These are phyloP conservation scores for Coracias cyanogaster DNA, from an alignment of 2,797 vertebrate species.

Conservation along the genomic window DNA sequence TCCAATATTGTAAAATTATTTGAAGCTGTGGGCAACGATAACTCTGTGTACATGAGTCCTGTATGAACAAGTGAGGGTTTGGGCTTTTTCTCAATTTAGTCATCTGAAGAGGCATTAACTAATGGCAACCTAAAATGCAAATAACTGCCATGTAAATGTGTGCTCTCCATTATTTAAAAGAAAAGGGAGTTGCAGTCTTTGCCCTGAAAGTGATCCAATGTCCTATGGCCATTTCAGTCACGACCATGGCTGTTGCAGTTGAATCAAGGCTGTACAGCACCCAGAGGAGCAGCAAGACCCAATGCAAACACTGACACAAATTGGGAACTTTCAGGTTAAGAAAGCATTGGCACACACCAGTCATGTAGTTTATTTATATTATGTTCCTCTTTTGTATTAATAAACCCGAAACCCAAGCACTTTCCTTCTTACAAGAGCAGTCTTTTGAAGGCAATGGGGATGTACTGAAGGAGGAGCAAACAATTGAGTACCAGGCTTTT, in stretches of 20 bases:
- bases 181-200: not conserved
- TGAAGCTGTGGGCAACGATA: fast-evolving
- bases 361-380: slow-evolving; percentile 52
- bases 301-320: not conserved
- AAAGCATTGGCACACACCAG: not conserved
- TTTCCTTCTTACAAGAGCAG: slow-evolving; percentile 21
- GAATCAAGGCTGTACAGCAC: not conserved
- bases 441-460: slow-evolving; percentile 4
- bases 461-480: not conserved
- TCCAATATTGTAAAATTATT: not conserved
- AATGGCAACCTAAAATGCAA: not conserved
- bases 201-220: not conserved
- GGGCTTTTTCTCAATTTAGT: not conserved
- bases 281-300: not conserved
- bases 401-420: slow-evolving; percentile 36
- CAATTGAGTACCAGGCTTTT: not conserved
- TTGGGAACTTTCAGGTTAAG: not conserved
- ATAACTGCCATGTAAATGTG: not conserved
- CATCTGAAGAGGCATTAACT: not conserved
- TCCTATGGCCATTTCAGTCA: fast-evolving
- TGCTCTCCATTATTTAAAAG: not conserved
- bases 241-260: not conserved
- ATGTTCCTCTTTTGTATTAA: slow-evolving; percentile 45
- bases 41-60: fast-evolving
- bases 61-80: fast-evolving